Evolutionary conservation across 2,797 vertebrate genomes (phyloP).

Genomic region (Leuciscus waleckii): DNA sequence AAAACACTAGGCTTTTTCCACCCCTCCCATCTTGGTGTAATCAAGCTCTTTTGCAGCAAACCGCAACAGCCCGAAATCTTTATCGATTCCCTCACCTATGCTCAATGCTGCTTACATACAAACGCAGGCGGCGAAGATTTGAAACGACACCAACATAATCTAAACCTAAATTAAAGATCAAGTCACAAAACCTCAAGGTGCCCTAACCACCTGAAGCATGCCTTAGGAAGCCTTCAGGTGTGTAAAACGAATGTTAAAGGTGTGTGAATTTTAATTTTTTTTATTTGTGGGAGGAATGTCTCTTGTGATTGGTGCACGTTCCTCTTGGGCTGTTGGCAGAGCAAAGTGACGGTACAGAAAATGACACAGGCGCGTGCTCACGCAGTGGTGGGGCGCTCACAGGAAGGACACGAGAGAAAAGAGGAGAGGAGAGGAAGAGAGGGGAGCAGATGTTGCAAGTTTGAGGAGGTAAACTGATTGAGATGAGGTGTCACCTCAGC

Average conservation of each 20-base stretch:
- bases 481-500: slow-evolving; percentile 67
- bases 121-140: slow-evolving; percentile 29
- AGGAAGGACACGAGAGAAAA: slow-evolving; percentile 51
- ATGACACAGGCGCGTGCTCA: slow-evolving; percentile 55
- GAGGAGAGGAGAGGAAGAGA: slow-evolving; percentile 50
- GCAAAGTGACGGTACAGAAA: slow-evolving; percentile 61
- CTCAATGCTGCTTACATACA: slow-evolving; percentile 36
- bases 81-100: slow-evolving; percentile 42
- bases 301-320: slow-evolving; percentile 31
- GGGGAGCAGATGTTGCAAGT: slow-evolving; percentile 63
- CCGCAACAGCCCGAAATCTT: slow-evolving; percentile 31
- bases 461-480: slow-evolving; percentile 66
- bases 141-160: slow-evolving; percentile 37
- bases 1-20: slow-evolving; percentile 48
- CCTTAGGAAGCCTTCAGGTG: slow-evolving; percentile 44
- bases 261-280: not conserved
- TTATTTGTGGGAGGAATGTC: slow-evolving; percentile 42
- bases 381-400: slow-evolving; percentile 50
- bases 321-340: slow-evolving; percentile 52
- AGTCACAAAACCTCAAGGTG: slow-evolving; percentile 53
- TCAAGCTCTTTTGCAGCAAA: slow-evolving; percentile 51
- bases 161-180: slow-evolving; percentile 54
- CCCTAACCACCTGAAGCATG: slow-evolving; percentile 40
- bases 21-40: slow-evolving; percentile 38
- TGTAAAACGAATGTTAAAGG: slow-evolving; percentile 45